A percentile compares a stretch with the other conserved stretches of the same genome.
These are phyloP conservation scores for Enteromius afrohamiltoni DNA, from an alignment of 2,797 vertebrate genomes.

Conservation along the genomic window DNA sequence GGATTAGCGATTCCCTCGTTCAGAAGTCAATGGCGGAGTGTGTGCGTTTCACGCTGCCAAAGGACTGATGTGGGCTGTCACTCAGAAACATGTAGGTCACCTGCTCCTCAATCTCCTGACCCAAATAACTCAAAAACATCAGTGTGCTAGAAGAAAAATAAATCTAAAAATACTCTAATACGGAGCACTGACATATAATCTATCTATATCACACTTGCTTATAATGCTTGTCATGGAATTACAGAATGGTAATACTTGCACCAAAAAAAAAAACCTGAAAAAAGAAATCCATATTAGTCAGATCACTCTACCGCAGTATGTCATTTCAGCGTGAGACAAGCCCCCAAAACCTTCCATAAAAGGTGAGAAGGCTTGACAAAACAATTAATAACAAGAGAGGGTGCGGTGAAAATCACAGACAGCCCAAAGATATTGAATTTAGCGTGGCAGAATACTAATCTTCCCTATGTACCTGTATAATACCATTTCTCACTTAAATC, in stretches of 20 bases:
- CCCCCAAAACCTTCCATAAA: constrained; percentile 31
- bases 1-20: constrained; percentile 27
- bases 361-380: constrained; percentile 39
- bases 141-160: constrained; percentile 17
- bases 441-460: constrained; percentile 46
- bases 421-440: constrained; percentile 48
- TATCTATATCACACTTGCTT: constrained; percentile 5
- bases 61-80: constrained; percentile 43
- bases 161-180: constrained; percentile 40
- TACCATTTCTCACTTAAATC: constrained; percentile 59
- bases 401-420: constrained; percentile 35
- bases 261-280: constrained; percentile 12
- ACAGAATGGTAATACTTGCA: constrained; percentile 8
- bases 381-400: constrained; percentile 48
- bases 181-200: constrained; percentile 24
- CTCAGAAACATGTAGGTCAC: constrained; percentile 56
- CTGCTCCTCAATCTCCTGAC: constrained; percentile 52
- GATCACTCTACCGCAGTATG: constrained; percentile 9
- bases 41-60: constrained; percentile 39
- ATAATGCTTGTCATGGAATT: constrained; percentile 21
- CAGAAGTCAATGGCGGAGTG: constrained; percentile 21
- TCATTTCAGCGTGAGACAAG: neutral
- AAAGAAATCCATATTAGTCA: constrained; percentile 39
- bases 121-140: constrained; percentile 54
- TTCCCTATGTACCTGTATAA: constrained; percentile 51